Base-by-base conservation (phyloP, 1,140 invertebrate species). In the Littorina saxatilis region DNA sequence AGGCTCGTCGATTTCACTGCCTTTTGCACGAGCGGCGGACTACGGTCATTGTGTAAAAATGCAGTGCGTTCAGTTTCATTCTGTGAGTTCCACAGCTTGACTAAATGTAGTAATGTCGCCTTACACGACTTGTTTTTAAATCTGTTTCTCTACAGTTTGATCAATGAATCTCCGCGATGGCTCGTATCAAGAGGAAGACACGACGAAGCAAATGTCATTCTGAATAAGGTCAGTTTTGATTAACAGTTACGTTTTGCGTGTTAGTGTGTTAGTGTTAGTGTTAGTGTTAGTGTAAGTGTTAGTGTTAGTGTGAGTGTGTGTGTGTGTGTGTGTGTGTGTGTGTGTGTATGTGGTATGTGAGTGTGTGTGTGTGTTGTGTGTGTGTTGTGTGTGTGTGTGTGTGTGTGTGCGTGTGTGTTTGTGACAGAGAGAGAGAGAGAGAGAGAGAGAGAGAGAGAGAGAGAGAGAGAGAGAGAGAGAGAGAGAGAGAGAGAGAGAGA, bases 111-210 rank as follows among this genome's bases (percentile, higher is more conserved):
- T n/a, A n/a, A n/a, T n/a, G n/a, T n/a, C n/a, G n/a, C n/a, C n/a
- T n/a, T n/a, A n/a, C n/a, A n/a, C n/a, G n/a, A n/a, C n/a, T n/a
- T n/a, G n/a, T n/a, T n/a, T n/a, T n/a, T n/a, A n/a, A n/a, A n/a
- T n/a, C n/a, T n/a, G 9, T 27, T 66, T 11, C 23, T 15, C 61
- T 11, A 50, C 61, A 87, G 86, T 79, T 32, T 85, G 32, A 43
- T 89, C 4, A 87, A 85, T 23, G 88, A 89, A 61, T 89, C 88
- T 11, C 83, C 87, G 23, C 76, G 88, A n/a, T 89, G 88, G 88
- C 58, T 89, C n/a, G 74, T 85, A 2, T 82, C 82, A 13, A 85
- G 82, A 70, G 84, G 84, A 4, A 43, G 82, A 7, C 79, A 77
- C n/a, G 80, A 86, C 27, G 84, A 88, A 43, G 86, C 86, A 11